phyloP scores from a whole-genome alignment of 1,140 invertebrate genomes.

The Neodiprion lecontei region DNA sequence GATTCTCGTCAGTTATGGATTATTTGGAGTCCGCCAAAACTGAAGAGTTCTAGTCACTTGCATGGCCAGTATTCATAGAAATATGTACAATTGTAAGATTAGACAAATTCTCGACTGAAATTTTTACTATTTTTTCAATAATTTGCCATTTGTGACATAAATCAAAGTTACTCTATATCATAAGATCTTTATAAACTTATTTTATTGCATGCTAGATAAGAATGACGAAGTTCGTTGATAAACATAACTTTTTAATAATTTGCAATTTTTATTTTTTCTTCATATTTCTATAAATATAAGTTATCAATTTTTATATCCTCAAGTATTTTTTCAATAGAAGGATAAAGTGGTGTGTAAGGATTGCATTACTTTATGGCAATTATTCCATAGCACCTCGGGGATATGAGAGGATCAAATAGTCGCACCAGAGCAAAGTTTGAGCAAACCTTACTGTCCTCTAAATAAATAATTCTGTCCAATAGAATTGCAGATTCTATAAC shows the following conservation, averaged over 20 bases:
- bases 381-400: constrained; percentile 79
- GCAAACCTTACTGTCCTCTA: constrained; percentile 71
- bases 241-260: too few species aligned
- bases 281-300: background rate
- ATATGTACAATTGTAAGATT: background rate
- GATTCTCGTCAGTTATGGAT: constrained; percentile 47
- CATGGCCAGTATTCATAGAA: background rate
- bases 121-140: background rate
- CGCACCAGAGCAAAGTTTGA: constrained; percentile 70
- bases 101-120: background rate
- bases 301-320: background rate
- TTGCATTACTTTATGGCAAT: constrained; percentile 61
- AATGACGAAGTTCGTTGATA: too few species aligned
- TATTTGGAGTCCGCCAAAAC: constrained; percentile 32
- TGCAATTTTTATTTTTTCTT: background rate
- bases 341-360: background rate
- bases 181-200: background rate
- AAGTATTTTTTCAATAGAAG: background rate
- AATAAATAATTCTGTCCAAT: constrained; percentile 82
- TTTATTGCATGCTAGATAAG: background rate
- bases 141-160: background rate
- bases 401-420: constrained; percentile 79
- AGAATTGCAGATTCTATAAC: constrained; percentile 85
- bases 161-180: background rate
- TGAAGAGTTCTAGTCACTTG: background rate